A percentile compares a stretch with the other conserved stretches of the same genome.
Evolutionary conservation across 1,140 invertebrate genomes (phyloP).

Genomic region (Adoxophyes honmai): DNA sequence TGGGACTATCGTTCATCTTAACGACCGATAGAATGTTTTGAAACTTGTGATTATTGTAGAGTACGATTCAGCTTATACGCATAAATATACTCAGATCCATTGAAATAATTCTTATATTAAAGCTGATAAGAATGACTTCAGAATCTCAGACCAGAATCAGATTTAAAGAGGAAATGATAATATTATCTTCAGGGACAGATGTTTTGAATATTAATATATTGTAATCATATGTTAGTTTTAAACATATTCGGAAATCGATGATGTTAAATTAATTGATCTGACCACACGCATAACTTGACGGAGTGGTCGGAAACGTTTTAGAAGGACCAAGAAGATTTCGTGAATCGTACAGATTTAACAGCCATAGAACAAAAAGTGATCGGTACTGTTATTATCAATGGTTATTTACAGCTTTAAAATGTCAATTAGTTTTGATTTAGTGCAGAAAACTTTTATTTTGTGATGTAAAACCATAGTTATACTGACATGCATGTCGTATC

Average conservation of each 20-base stretch:
- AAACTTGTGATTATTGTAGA: too few relatives aligned
- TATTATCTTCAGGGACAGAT: background rate
- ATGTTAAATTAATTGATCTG: background rate
- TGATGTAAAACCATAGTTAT: too few relatives aligned
- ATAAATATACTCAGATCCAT: too few relatives aligned
- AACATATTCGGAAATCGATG: background rate
- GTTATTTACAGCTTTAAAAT: too few relatives aligned
- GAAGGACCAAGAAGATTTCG: background rate
- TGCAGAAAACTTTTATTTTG: too few relatives aligned
- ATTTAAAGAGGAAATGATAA: background rate
- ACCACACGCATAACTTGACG: background rate
- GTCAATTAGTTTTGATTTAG: too few relatives aligned
- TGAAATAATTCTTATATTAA: too few relatives aligned
- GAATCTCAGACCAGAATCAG: background rate
- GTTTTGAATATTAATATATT: slow-evolving; percentile 8
- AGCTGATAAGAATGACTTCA: too few relatives aligned
- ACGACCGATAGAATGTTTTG: too few relatives aligned
- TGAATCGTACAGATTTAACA: background rate
- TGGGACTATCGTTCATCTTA: too few relatives aligned
- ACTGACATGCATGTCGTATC: background rate
- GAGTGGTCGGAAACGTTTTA: background rate
- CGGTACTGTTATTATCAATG: too few relatives aligned
- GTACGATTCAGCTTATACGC: too few relatives aligned
- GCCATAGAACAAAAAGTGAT: background rate
- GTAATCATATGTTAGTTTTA: background rate